These are phyloP conservation scores for Pogoniulus pusillus DNA, from an alignment of 2,797 vertebrate genomes.

Conservation along the genomic window DNA sequence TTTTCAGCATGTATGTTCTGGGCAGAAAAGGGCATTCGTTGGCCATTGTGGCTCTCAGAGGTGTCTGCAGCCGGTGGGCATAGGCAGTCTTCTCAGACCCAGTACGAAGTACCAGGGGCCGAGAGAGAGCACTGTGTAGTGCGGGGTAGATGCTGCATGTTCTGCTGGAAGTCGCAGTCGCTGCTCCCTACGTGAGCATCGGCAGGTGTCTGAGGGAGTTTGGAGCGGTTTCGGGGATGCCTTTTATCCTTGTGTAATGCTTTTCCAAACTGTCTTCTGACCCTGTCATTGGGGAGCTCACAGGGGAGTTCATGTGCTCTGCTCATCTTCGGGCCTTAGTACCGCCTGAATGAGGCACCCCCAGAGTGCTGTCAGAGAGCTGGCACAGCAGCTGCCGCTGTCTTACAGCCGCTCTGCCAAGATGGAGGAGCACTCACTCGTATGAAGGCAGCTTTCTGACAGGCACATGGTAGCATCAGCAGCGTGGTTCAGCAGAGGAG, in stretches of 20 bases:
- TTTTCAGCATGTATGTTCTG: not conserved
- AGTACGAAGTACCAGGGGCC: not conserved
- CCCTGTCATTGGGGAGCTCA: not conserved
- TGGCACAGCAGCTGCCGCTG: rapidly evolving
- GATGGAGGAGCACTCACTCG: not conserved
- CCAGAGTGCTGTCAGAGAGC: rapidly evolving
- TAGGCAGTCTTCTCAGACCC: not conserved
- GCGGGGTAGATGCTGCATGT: not conserved
- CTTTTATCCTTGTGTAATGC: not conserved
- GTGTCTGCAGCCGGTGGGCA: not conserved
- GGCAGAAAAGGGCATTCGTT: not conserved
- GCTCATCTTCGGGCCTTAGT: rapidly evolving
- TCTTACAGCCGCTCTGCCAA: rapidly evolving
- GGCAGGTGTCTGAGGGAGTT: not conserved
- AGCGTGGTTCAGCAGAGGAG: rapidly evolving
- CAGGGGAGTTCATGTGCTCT: rapidly evolving
- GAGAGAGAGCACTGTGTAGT: not conserved
- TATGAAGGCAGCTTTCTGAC: rapidly evolving
- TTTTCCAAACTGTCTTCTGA: not conserved
- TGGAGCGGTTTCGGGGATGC: not conserved
- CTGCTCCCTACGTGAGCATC: not conserved
- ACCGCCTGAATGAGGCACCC: not conserved
- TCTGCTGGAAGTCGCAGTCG: not conserved
- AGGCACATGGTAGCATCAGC: rapidly evolving
- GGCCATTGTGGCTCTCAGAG: not conserved